phyloP scores from a whole-genome alignment of 2,888 invertebrate species.

The Rhimphoctona megacephalus region DNA sequence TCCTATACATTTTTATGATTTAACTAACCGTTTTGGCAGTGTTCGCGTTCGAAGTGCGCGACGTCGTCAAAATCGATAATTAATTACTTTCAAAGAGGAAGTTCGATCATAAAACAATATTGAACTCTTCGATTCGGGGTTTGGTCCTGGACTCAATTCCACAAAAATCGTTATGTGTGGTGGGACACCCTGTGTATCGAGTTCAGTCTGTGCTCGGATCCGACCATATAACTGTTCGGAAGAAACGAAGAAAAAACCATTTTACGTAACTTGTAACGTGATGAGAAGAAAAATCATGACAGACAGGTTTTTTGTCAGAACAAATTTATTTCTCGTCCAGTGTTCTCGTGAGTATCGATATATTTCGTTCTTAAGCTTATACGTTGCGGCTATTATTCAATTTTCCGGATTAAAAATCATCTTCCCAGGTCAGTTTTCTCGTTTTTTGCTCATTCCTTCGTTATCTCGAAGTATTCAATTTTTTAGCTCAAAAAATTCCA shows the following conservation, averaged over 20 bases:
- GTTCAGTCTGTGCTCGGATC: not conserved
- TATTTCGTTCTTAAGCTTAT: not conserved
- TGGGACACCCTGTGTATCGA: not conserved
- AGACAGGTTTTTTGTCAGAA: slow-evolving; percentile 19
- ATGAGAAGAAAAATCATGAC: slow-evolving; percentile 38
- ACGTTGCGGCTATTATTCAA: not conserved
- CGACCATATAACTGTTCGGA: slow-evolving; percentile 12
- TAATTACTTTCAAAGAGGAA: not conserved
- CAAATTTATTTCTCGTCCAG: slow-evolving; percentile 13
- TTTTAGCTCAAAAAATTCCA: not conserved
- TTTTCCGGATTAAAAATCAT: slow-evolving; percentile 5
- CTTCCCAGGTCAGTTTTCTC: slow-evolving; percentile 1
- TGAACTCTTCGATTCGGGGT: not conserved
- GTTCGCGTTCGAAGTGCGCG: not conserved
- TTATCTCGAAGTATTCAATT: not conserved
- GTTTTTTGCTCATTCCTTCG: not conserved
- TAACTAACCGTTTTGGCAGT: not conserved
- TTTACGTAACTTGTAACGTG: slow-evolving; percentile 53
- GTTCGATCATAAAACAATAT: not conserved
- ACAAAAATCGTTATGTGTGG: not conserved
- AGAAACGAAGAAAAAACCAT: slow-evolving; percentile 37
- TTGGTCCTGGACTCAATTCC: too few species aligned
- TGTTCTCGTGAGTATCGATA: slow-evolving; percentile 8
- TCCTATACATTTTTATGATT: not conserved
- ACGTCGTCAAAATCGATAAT: not conserved